These are phyloP conservation scores for Eupithecia inturbata DNA, from an alignment of 2,888 invertebrate genomes.

Conservation along the genomic window DNA sequence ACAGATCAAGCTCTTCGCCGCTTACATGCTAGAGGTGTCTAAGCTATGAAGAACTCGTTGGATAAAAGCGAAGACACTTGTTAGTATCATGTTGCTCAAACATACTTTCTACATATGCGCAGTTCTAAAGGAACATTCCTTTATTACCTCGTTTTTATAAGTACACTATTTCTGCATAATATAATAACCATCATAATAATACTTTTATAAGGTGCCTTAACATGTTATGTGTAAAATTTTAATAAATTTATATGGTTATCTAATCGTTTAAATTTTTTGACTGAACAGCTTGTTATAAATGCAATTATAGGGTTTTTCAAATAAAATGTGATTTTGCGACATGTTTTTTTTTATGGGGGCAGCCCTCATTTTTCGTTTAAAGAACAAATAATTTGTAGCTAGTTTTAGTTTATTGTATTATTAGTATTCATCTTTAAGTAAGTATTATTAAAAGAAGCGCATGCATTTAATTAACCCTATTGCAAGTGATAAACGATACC, in stretches of 20 bases:
- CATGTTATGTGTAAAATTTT: conserved; percentile 19
- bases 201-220: conserved; percentile 36
- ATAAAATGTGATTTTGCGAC: no score
- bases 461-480: no score
- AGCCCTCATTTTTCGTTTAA: no score
- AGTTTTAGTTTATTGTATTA: no score
- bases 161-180: conserved; percentile 44
- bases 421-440: no score
- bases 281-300: conserved; percentile 22
- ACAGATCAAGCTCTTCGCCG: conserved; percentile 95
- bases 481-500: no score
- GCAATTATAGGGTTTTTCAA: no score
- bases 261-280: conserved; percentile 11
- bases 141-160: conserved; percentile 30
- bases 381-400: no score
- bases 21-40: conserved; percentile 93
- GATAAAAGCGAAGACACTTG: conserved; percentile 3
- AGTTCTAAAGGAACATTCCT: conserved; percentile 42
- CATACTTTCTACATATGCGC: conserved; percentile 8
- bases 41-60: conserved; percentile 62
- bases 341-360: background rate
- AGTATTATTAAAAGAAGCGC: no score
- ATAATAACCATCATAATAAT: conserved; percentile 37
- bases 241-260: background rate
- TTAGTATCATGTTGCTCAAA: conserved; percentile 21